A percentile compares a stretch with the other conserved stretches of the same genome.
Conservation (phyloP, 1,140 invertebrate genomes). For the Bemisia tabaci region DNA sequence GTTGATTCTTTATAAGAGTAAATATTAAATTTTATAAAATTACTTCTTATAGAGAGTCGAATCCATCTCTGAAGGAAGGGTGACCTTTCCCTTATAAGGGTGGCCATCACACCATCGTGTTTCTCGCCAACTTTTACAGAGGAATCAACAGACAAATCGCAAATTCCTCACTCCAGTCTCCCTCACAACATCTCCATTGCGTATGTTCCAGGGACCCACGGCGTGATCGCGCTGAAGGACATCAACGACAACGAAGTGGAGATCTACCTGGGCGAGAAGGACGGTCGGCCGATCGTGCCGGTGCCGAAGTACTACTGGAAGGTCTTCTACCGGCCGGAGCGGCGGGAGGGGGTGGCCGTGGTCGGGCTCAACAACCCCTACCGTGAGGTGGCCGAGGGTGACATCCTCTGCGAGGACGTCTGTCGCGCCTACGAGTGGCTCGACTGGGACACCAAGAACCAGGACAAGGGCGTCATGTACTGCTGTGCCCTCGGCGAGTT, state of each 20-base stretch:
- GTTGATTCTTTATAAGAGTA: too few species aligned
- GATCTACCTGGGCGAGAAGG: constrained; percentile 20
- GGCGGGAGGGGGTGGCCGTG: constrained; percentile 16
- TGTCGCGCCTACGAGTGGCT: constrained; percentile 21
- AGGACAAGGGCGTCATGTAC: constrained; percentile 20
- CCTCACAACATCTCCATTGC: too few species aligned
- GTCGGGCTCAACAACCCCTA: constrained; percentile 23
- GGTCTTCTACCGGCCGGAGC: constrained; percentile 12
- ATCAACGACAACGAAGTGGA: constrained; percentile 17
- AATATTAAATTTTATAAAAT: too few species aligned
- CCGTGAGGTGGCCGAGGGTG: constrained; percentile 1
- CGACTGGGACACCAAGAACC: constrained; percentile 15
- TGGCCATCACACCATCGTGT: too few species aligned
- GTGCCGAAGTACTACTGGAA: constrained; percentile 21
- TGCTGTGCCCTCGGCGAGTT: constrained; percentile 13
- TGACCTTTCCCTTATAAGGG: too few species aligned
- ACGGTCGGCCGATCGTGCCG: constrained; percentile 11
- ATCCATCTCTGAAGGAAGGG: too few species aligned
- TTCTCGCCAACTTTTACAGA: too few species aligned
- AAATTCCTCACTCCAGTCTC: too few species aligned
- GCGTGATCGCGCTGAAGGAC: constrained; percentile 19
- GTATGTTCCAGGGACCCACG: constrained; percentile 19
- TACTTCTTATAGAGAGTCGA: too few species aligned
- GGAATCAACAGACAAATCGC: too few species aligned
- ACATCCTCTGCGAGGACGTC: constrained; percentile 15